Conservation (phyloP, 2,113 vertebrate species). For the Arenaria interpres region DNA sequence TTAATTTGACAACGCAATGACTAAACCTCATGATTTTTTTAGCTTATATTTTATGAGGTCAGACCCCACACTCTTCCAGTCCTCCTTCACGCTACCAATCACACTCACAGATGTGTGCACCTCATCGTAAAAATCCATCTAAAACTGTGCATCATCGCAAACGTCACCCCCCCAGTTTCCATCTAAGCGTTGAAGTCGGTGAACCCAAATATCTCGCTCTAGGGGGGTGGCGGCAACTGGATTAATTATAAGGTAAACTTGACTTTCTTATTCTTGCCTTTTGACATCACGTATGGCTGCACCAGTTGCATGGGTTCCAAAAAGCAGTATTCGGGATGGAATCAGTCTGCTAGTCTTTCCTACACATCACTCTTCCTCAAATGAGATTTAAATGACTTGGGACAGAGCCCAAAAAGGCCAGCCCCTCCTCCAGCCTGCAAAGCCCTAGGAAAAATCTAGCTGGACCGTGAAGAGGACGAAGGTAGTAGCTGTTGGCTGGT, state of each 20-base stretch:
- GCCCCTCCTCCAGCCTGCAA: not conserved
- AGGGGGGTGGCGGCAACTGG: not conserved
- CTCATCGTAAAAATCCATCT: not conserved
- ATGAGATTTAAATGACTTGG: not conserved
- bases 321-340: not conserved
- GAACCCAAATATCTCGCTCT: not conserved
- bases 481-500: not conserved
- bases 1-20: not conserved
- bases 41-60: not conserved
- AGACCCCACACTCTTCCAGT: not conserved
- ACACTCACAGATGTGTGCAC: not conserved
- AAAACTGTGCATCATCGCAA: not conserved
- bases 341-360: not conserved
- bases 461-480: not conserved
- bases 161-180: not conserved
- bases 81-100: not conserved
- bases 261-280: not conserved
- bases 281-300: not conserved
- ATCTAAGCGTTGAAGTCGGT: not conserved
- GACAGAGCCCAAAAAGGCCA: not conserved
- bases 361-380: not conserved
- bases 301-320: not conserved
- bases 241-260: not conserved
- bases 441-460: not conserved
- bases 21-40: not conserved